phyloP scores from a whole-genome alignment of 2,888 invertebrate genomes.

The Noctua pronuba region DNA sequence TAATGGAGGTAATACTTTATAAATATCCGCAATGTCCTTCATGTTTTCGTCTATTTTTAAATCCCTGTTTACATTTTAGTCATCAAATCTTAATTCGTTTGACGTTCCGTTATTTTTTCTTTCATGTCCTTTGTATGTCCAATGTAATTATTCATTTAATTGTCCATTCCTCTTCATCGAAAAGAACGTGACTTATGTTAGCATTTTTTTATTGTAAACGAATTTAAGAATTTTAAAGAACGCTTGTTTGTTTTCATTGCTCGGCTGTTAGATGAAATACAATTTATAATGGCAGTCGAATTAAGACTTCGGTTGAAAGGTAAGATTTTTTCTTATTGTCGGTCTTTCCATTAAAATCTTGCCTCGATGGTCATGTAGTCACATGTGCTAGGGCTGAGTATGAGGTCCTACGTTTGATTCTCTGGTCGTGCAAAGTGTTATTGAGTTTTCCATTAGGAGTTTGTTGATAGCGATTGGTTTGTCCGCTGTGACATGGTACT shows the following conservation, averaged over 20 bases:
- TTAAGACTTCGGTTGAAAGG: not conserved
- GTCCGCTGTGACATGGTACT: not conserved
- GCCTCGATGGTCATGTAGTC: not conserved
- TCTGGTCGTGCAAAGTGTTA: not conserved
- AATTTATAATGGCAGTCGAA: not conserved
- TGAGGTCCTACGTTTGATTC: not conserved
- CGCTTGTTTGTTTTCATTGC: slow-evolving; percentile 14
- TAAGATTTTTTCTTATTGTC: not conserved
- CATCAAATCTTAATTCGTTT: slow-evolving; percentile 24
- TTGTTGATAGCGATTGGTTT: not conserved
- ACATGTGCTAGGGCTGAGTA: not conserved
- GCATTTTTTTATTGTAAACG: slow-evolving; percentile 22
- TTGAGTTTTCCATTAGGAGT: not conserved
- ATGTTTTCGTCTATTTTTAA: slow-evolving; percentile 15
- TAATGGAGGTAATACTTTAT: not conserved
- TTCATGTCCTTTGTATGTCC: slow-evolving; percentile 14
- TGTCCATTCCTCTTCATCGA: slow-evolving; percentile 30
- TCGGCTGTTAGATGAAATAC: not conserved
- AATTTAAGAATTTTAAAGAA: slow-evolving; percentile 13
- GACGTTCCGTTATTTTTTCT: slow-evolving; percentile 27
- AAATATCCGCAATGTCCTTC: slow-evolving; percentile 9
- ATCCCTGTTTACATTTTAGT: slow-evolving; percentile 22
- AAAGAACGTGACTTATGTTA: slow-evolving; percentile 20
- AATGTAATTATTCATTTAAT: slow-evolving; percentile 28
- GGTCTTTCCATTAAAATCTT: not conserved